Conservation (phyloP, 2,113 vertebrate genomes). For the Nycticorax nycticorax region DNA sequence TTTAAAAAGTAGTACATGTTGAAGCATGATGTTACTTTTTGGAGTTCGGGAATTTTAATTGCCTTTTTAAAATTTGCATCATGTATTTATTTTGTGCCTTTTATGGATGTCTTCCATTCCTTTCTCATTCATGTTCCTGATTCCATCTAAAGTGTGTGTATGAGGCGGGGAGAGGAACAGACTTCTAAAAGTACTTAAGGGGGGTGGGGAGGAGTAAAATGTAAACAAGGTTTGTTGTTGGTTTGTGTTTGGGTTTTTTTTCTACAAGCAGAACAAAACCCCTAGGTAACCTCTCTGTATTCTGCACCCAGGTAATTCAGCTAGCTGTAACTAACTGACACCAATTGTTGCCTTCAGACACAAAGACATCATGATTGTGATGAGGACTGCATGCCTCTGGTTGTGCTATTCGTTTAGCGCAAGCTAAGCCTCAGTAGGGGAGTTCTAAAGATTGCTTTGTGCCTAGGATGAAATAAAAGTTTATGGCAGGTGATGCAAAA, state of each 20-base stretch:
- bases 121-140: neutral
- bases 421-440: neutral
- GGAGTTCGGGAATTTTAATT: neutral
- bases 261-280: neutral
- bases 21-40: neutral
- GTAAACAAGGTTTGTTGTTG: neutral
- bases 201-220: neutral
- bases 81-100: neutral
- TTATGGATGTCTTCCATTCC: neutral
- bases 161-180: neutral
- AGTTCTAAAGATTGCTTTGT: neutral
- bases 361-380: neutral
- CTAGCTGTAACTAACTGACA: neutral
- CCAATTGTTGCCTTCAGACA: neutral
- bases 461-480: neutral
- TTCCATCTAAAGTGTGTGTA: neutral
- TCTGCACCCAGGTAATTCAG: neutral
- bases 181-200: neutral
- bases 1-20: neutral
- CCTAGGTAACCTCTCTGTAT: neutral
- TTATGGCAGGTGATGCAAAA: neutral
- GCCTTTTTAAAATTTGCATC: rapidly evolving
- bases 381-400: neutral
- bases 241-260: neutral
- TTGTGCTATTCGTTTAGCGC: neutral